Evolutionary conservation across 2,888 invertebrate species (phyloP).

Genomic region (Matsumyia berberina): DNA sequence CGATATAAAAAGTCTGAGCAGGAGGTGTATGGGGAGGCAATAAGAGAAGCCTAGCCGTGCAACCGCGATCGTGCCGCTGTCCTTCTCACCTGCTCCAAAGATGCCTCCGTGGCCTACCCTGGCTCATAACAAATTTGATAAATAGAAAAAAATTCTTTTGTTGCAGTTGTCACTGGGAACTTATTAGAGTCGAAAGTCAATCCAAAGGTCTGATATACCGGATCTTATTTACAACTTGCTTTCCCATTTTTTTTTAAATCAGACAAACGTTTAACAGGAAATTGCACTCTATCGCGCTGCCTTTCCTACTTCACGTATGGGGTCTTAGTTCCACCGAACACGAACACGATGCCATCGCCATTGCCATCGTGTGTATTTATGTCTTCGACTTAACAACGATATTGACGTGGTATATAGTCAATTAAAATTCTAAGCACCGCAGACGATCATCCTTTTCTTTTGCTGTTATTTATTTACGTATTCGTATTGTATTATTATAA

Average conservation of each 20-base stretch:
- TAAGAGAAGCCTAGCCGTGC: too few relatives aligned
- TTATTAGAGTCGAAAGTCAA: too few relatives aligned
- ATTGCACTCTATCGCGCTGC: neutral
- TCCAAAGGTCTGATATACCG: neutral
- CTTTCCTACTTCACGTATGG: neutral
- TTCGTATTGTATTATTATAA: too few relatives aligned
- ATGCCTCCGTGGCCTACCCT: too few relatives aligned
- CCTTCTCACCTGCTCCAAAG: too few relatives aligned
- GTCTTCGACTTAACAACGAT: slow-evolving; percentile 8
- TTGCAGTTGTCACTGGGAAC: too few relatives aligned
- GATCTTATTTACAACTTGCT: neutral
- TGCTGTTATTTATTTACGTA: neutral
- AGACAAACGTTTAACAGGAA: slow-evolving; percentile 23
- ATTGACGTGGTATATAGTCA: slow-evolving; percentile 20
- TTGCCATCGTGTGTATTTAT: slow-evolving; percentile 21
- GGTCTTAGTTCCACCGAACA: slow-evolving; percentile 3
- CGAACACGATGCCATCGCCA: slow-evolving; percentile 5
- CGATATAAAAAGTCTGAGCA: too few relatives aligned
- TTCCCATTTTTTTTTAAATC: neutral
- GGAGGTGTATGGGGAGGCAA: too few relatives aligned
- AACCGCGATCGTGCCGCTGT: too few relatives aligned
- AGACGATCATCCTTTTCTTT: slow-evolving; percentile 51
- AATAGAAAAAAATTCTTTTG: too few relatives aligned
- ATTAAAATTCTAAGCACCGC: slow-evolving; percentile 58
- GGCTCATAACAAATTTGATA: too few relatives aligned